Evolutionary conservation across 2,888 invertebrate species (phyloP).

Genomic region (Mallateleia sp.): DNA sequence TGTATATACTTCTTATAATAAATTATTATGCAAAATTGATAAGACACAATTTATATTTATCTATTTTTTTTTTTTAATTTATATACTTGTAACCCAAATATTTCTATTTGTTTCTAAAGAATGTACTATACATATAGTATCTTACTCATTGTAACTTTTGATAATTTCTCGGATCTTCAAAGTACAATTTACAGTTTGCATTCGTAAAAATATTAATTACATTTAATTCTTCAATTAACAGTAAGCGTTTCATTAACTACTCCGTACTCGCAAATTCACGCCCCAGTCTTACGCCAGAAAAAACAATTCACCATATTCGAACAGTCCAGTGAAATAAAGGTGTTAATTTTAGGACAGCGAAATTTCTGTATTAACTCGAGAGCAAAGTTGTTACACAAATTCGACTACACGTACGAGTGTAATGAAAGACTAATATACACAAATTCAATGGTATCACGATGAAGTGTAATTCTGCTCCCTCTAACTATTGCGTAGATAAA

Average conservation of each 20-base stretch:
- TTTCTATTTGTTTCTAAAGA: no score
- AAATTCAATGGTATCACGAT: slow-evolving; percentile 21
- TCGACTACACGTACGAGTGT: slow-evolving; percentile 45
- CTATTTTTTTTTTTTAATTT: no score
- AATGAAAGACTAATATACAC: slow-evolving; percentile 62
- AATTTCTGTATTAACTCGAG: slow-evolving; percentile 43
- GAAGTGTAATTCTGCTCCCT: slow-evolving; percentile 34
- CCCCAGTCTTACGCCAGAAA: neutral
- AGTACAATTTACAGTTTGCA: no score
- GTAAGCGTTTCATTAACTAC: neutral
- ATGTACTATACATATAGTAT: no score
- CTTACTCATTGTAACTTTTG: no score
- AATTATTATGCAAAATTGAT: no score
- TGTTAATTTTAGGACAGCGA: slow-evolving; percentile 49
- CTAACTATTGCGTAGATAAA: slow-evolving; percentile 54
- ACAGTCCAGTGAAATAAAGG: slow-evolving; percentile 7
- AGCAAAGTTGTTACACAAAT: slow-evolving; percentile 45
- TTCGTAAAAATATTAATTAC: no score
- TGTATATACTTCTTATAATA: no score
- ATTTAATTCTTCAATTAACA: no score
- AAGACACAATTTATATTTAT: no score
- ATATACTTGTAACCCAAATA: no score
- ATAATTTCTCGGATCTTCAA: neutral
- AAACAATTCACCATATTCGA: neutral
- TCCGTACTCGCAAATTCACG: neutral